Evolutionary conservation across 64 coral and sea anemone species (phyloP).

Genomic region (Stichodactyla helianthus): DNA sequence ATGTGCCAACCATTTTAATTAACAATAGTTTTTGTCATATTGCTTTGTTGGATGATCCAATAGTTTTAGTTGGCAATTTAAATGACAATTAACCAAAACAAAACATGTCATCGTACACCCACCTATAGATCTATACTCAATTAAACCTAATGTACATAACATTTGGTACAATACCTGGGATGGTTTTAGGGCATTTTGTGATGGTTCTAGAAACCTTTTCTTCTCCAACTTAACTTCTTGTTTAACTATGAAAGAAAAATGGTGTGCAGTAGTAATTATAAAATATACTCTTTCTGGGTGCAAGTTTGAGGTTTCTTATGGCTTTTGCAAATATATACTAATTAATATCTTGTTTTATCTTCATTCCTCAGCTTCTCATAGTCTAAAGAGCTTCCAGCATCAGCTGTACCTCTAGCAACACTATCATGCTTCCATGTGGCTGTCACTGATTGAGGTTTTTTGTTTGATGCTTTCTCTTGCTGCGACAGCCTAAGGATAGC

Average conservation of each 20-base stretch:
- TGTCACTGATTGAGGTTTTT: conserved; percentile 54
- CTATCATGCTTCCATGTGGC: conserved; percentile 57
- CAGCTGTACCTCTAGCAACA: not conserved
- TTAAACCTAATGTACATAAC: too few species aligned
- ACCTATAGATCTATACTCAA: too few species aligned
- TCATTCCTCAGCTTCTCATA: conserved; percentile 40
- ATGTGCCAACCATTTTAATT: too few species aligned
- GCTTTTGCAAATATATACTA: not conserved
- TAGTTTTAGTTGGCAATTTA: too few species aligned
- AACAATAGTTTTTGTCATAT: too few species aligned
- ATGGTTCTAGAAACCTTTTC: not conserved
- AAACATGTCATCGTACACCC: too few species aligned
- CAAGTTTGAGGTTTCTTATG: not conserved
- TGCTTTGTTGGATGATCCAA: too few species aligned
- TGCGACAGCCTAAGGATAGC: conserved; percentile 47
- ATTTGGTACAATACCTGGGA: not conserved
- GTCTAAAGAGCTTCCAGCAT: conserved; percentile 13
- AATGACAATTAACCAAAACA: too few species aligned
- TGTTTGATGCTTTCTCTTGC: conserved; percentile 46
- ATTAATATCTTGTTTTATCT: conserved; percentile 1
- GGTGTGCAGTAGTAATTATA: too few species aligned
- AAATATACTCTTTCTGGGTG: not conserved
- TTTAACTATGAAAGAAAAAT: not conserved
- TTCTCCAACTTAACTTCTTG: not conserved
- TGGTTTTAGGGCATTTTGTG: not conserved